Conservation (phyloP, 2,113 vertebrate species). For the Regulus satrapa region DNA sequence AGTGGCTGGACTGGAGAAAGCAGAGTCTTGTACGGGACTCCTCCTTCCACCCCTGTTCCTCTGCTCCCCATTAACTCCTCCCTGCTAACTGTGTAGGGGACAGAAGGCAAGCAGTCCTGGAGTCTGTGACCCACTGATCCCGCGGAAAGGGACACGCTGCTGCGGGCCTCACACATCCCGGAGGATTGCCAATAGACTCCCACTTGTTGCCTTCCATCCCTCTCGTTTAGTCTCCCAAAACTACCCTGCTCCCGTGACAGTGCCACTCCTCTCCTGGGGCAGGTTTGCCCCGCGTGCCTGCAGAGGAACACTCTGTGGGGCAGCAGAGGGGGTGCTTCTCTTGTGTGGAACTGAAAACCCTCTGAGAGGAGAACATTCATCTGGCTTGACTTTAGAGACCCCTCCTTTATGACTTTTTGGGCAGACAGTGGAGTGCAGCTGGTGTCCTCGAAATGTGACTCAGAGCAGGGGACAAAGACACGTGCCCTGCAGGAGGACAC, state of each 20-base stretch:
- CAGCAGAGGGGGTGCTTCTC: not conserved
- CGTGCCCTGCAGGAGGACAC: not conserved
- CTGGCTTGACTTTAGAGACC: not conserved
- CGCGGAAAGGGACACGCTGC: not conserved
- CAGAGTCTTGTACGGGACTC: not conserved
- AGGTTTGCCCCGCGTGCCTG: not conserved
- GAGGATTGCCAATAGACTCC: not conserved
- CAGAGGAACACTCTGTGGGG: not conserved
- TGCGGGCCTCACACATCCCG: not conserved
- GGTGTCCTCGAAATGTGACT: not conserved
- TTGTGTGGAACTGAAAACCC: not conserved
- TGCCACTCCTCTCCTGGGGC: not conserved
- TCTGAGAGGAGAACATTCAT: not conserved
- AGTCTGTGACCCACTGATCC: not conserved
- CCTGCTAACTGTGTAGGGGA: not conserved
- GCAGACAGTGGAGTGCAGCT: not conserved
- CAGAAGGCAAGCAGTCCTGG: not conserved
- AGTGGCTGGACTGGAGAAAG: not conserved
- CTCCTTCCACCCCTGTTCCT: not conserved
- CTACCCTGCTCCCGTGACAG: rapidly evolving
- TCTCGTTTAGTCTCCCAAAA: not conserved
- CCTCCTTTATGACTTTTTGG: not conserved
- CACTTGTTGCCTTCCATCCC: not conserved
- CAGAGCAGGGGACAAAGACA: not conserved
- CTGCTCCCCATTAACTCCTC: not conserved